phyloP scores from a whole-genome alignment of 2,797 vertebrate species.

The Centroberyx gerrardi region DNA sequence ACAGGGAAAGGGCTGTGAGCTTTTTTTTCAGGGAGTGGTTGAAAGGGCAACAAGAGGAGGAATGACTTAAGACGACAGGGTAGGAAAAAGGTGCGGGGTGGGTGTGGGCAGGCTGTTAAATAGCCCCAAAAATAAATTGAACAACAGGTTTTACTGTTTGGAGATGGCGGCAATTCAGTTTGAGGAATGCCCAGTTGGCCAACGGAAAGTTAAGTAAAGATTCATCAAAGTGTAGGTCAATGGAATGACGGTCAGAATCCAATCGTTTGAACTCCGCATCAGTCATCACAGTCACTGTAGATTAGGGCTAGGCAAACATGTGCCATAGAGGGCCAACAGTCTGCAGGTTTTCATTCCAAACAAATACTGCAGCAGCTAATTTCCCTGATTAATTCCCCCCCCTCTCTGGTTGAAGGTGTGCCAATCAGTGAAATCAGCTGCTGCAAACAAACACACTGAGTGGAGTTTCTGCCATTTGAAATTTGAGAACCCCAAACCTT shows the following conservation, averaged over 20 bases:
- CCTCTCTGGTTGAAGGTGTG: background rate
- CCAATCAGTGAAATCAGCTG: constrained; percentile 20
- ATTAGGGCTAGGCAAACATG: background rate
- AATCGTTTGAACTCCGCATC: background rate
- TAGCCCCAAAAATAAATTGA: constrained; percentile 32
- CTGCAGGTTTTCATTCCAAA: constrained; percentile 14
- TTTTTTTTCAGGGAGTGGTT: constrained; percentile 43
- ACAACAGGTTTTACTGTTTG: constrained; percentile 32
- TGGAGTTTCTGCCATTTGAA: constrained; percentile 1
- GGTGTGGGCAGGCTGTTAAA: constrained; percentile 44
- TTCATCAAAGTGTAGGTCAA: constrained; percentile 25
- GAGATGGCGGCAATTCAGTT: constrained; percentile 27
- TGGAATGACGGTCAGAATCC: background rate
- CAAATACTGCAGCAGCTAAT: constrained; percentile 3
- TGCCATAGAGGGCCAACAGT: background rate
- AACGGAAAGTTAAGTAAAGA: background rate
- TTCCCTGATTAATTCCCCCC: background rate
- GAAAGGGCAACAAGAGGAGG: constrained; percentile 41
- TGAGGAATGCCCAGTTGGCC: constrained; percentile 13
- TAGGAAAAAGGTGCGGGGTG: constrained; percentile 44
- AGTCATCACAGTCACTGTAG: constrained; percentile 8
- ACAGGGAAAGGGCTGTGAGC: constrained; percentile 63
- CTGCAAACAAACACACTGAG: constrained; percentile 8
- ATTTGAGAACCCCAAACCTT: background rate
- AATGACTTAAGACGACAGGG: constrained; percentile 54